These are phyloP conservation scores for Epinotia brunnichana DNA, from an alignment of 2,888 invertebrate genomes.

Conservation along the genomic window DNA sequence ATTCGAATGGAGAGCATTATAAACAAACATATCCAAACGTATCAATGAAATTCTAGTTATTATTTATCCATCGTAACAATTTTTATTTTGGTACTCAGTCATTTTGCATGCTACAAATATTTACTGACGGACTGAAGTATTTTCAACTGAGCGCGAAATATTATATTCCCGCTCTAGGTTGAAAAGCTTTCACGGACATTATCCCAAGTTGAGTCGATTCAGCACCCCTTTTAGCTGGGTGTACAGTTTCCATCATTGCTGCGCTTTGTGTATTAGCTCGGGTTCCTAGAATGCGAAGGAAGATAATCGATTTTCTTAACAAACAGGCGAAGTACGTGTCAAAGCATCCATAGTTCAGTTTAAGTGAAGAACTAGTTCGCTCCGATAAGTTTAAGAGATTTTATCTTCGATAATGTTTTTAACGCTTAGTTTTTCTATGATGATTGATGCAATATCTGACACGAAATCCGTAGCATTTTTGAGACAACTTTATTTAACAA, in stretches of 20 bases:
- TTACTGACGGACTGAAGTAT: not conserved
- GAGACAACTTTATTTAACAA: not conserved
- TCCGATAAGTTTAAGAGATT: not conserved
- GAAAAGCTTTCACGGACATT: constrained; percentile 30
- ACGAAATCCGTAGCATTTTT: not conserved
- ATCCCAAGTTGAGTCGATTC: constrained; percentile 23
- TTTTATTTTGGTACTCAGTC: not conserved
- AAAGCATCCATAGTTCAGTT: not conserved
- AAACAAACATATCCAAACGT: not conserved
- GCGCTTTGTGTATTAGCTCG: constrained; percentile 23
- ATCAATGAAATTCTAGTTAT: not conserved
- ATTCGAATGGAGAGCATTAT: not conserved
- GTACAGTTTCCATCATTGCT: constrained; percentile 29
- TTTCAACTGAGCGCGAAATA: constrained; percentile 16
- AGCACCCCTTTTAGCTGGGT: constrained; percentile 31
- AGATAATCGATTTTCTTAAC: constrained; percentile 27
- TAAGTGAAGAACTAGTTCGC: not conserved
- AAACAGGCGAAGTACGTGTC: constrained; percentile 3
- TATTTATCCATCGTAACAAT: not conserved
- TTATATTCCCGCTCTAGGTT: constrained; percentile 22
- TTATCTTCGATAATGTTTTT: not conserved
- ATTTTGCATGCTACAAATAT: not conserved
- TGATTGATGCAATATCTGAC: not conserved
- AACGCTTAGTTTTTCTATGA: not conserved
- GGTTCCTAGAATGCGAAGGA: constrained; percentile 14